Base-by-base conservation (phyloP, 1,140 invertebrate species). In the Drosophila albomicans region DNA sequence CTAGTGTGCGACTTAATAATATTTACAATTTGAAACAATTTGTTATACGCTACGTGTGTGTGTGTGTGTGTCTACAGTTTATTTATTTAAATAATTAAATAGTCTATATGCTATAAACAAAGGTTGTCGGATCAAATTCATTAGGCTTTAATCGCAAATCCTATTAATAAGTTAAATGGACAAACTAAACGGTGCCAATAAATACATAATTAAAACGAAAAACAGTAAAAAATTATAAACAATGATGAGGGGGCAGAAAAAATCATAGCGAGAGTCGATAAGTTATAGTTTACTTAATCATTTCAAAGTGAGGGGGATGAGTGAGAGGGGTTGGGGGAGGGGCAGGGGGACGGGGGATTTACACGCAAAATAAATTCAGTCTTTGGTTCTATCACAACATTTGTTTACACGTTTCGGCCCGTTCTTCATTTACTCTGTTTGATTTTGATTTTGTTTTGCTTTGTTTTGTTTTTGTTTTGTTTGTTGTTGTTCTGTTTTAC, bases 371-470 rank as follows among this genome's bases (percentile, higher is more conserved):
- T 82, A 88, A 91, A 91, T 91, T 92, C 91, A 92, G 91, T 92
- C 91, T 92, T 92, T 92, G 91, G 91, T 90, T 89, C 88, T 92
- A 92, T 92, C 91, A 92, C 91, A 92, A 92, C 91, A 92, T 91
- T 92, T 91, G 84, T 90, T 92, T 91, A 92, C 91, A 92, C 91
- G 86, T 85, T 87, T 87, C 84, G 84, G 82, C 78, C 82, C 80
- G 80, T 81, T 78, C 62, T 69, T 66, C 32, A 61, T 65, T 16
- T 46, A 43, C 10, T 62, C 13, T 15, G 7, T 51, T 38, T 43
- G 25, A 48, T 48, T 41, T 68, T 45, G 20, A 32, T 58, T 35
- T 81, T 66, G 32, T 43, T 74, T 52, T 38, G 32, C 30, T 43
- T 25, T 76, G 11, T 16, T 68, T 58, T 49, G n/a, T 30, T 58